Conservation (phyloP, 2,888 invertebrate species). For the Dolomedes plantarius region DNA sequence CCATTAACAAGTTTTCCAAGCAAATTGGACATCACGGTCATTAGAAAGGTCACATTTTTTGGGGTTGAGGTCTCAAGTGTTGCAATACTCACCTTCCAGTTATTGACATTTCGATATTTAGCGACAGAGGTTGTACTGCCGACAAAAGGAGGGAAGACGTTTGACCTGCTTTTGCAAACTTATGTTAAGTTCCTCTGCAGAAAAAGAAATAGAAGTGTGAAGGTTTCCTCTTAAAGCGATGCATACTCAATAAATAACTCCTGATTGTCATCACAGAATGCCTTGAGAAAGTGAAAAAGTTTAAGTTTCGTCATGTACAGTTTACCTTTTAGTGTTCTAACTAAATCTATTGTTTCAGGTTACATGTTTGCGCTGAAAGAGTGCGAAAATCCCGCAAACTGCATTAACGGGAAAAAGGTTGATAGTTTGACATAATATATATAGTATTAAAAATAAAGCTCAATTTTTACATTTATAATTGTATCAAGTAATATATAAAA, state of each 20-base stretch:
- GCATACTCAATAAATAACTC: not conserved
- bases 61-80: not conserved
- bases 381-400: no score
- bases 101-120: not conserved
- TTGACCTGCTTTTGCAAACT: not conserved
- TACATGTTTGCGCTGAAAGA: no score
- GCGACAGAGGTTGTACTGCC: not conserved
- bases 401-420: no score
- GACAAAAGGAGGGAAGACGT: constrained; percentile 5
- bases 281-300: no score
- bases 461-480: no score
- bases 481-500: no score
- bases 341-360: no score
- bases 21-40: not conserved
- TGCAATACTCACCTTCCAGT: not conserved
- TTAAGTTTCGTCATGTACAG: no score
- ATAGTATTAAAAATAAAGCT: no score
- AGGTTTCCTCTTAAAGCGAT: not conserved
- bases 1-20: not conserved
- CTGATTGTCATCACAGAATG: not conserved
- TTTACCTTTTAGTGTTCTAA: no score
- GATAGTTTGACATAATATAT: no score
- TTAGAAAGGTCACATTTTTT: not conserved
- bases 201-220: not conserved
- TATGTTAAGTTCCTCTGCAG: not conserved